Percentiles rank a stretch among this genome's conserved stretches.
phyloP scores from a whole-genome alignment of 2,113 vertebrate genomes.

The Colistium nudipinnis region DNA sequence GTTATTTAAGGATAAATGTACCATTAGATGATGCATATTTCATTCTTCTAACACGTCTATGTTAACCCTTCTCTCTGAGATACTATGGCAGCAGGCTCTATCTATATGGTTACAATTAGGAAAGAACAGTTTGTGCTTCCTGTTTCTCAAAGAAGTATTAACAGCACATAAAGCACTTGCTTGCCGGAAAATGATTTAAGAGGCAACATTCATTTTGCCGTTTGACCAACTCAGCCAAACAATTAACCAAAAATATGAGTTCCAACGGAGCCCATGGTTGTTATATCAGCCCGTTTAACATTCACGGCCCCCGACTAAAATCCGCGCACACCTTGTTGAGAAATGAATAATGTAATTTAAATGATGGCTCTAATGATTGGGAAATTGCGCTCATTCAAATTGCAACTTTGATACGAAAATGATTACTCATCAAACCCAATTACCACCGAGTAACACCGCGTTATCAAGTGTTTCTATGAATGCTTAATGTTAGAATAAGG shows the following conservation, averaged over 20 bases:
- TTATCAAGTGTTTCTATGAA: conserved; percentile 7
- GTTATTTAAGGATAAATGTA: conserved; percentile 1
- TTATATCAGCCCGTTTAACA: not conserved
- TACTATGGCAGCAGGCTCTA: not conserved
- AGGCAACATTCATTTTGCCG: not conserved
- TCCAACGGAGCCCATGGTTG: not conserved
- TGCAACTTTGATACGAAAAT: not conserved
- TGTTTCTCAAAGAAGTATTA: not conserved
- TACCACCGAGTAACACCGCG: not conserved
- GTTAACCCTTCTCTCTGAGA: too few species aligned
- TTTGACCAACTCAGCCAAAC: not conserved
- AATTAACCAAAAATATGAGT: not conserved
- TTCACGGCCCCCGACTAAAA: not conserved
- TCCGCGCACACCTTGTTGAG: not conserved
- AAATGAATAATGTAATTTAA: conserved; percentile 9
- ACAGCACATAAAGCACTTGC: too few species aligned
- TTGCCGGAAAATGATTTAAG: not conserved
- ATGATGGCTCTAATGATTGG: not conserved
- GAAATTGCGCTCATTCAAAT: not conserved
- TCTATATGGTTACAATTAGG: not conserved
- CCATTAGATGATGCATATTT: not conserved
- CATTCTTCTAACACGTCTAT: not conserved
- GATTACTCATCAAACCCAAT: not conserved
- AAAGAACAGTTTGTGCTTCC: not conserved
- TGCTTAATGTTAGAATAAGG: too few species aligned